A percentile compares a stretch with the other conserved stretches of the same genome.
Evolutionary conservation across 37 sponge, comb jelly and placozoan species (phyloP).

Genomic region (Corticium candelabrum): DNA sequence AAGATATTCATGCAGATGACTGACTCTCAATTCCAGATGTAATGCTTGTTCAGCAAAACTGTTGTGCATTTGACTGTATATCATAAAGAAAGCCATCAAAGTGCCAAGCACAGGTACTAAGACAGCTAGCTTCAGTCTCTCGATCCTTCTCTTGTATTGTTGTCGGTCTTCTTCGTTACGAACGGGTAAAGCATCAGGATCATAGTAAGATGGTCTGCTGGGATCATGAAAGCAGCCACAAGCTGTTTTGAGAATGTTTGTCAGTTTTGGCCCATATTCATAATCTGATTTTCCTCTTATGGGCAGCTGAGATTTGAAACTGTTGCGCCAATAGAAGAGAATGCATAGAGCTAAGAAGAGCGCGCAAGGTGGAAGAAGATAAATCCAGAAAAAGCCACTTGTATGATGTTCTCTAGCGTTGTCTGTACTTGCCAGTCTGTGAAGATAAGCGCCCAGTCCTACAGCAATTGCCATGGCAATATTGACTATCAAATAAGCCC

Average conservation of each 20-base stretch:
- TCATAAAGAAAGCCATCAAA: not conserved
- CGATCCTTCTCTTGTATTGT: not conserved
- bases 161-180: not conserved
- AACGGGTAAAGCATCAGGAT: not conserved
- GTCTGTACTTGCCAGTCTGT: not conserved
- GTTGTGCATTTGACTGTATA: not conserved
- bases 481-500: not conserved
- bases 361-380: not conserved
- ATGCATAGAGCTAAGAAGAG: not conserved
- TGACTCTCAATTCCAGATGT: no score
- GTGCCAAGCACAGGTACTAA: not conserved
- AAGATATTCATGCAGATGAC: no score
- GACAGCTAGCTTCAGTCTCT: not conserved
- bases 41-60: not conserved
- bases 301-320: not conserved
- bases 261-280: not conserved
- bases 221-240: not conserved
- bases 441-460: not conserved
- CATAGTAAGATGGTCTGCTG: no score
- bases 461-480: not conserved
- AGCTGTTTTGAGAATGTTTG: not conserved
- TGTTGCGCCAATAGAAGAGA: not conserved
- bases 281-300: not conserved
- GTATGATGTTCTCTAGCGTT: not conserved
- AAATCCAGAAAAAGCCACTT: not conserved